Percentiles rank a stretch among this genome's conserved stretches.
These are phyloP conservation scores for Selene dorsalis DNA, from an alignment of 2,797 vertebrate species.

Conservation along the genomic window DNA sequence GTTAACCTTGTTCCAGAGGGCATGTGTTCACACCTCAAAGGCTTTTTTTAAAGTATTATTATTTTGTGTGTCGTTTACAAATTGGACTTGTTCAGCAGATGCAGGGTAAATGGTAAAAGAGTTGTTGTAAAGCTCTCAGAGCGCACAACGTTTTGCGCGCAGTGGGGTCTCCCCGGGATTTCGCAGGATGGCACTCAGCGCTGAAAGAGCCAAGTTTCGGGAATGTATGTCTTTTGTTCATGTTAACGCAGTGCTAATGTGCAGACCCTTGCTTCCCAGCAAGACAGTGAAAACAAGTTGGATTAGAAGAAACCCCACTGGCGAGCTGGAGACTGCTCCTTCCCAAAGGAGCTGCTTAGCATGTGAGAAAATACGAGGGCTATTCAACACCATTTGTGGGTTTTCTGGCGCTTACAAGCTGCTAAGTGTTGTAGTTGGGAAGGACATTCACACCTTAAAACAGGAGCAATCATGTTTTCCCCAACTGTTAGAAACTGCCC, in stretches of 20 bases:
- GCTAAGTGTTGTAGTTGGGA: slow-evolving; percentile 64
- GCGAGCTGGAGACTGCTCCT: slow-evolving; percentile 57
- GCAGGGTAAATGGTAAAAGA: slow-evolving; percentile 8
- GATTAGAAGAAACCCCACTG: slow-evolving; percentile 79
- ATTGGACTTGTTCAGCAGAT: not conserved
- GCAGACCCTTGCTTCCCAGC: slow-evolving; percentile 78
- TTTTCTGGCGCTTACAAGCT: slow-evolving; percentile 71
- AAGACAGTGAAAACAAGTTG: slow-evolving; percentile 87
- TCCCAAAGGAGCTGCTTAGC: slow-evolving; percentile 71
- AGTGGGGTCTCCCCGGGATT: slow-evolving; percentile 38
- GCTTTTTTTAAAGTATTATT: too few species aligned
- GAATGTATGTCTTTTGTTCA: slow-evolving; percentile 78
- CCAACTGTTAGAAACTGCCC: slow-evolving; percentile 10
- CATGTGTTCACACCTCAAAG: not conserved
- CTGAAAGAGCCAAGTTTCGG: slow-evolving; percentile 70
- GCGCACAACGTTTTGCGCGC: slow-evolving; percentile 39
- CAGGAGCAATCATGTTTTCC: slow-evolving; percentile 42
- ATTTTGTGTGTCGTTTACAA: not conserved
- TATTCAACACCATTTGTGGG: slow-evolving; percentile 70
- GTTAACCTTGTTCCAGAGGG: not conserved
- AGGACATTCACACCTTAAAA: slow-evolving; percentile 74
- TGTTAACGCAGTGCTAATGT: slow-evolving; percentile 82
- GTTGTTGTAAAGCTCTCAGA: slow-evolving; percentile 1
- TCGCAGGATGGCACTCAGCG: slow-evolving; percentile 49
- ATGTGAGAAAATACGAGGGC: slow-evolving; percentile 73